Evolutionary conservation across 2,113 vertebrate genomes (phyloP).

Genomic region (Prolemur simus): DNA sequence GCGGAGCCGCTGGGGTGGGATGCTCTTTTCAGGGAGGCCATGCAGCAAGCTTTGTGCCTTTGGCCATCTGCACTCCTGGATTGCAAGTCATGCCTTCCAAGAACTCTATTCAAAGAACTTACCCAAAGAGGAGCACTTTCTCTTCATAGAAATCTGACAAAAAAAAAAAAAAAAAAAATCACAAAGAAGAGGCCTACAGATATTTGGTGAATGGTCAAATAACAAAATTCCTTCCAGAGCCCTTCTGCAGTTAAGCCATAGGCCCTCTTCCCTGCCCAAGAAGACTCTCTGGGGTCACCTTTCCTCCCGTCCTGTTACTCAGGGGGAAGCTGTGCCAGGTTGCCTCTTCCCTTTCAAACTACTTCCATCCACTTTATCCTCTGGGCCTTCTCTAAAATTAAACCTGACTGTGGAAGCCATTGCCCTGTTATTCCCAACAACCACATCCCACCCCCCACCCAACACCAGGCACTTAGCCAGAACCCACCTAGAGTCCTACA

Average conservation of each 20-base stretch:
- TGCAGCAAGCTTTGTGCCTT: not conserved
- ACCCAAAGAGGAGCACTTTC: not conserved
- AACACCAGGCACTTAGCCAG: not conserved
- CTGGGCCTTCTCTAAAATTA: not conserved
- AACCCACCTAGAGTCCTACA: not conserved
- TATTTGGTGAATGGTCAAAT: not conserved
- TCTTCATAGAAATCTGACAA: not conserved
- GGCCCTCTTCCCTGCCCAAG: not conserved
- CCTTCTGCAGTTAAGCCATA: not conserved
- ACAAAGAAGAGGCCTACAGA: not conserved
- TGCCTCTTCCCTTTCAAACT: not conserved
- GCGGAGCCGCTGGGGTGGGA: not conserved
- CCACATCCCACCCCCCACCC: not conserved
- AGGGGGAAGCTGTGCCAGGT: too few relatives aligned
- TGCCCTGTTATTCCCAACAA: not conserved
- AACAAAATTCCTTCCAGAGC: not conserved
- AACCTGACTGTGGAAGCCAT: not conserved
- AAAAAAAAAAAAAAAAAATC: too few relatives aligned
- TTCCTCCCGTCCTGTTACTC: not conserved
- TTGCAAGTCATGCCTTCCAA: not conserved
- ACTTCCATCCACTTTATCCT: not conserved
- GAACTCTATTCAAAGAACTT: not conserved
- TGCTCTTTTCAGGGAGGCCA: not conserved
- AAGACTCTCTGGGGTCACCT: not conserved
- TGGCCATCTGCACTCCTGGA: not conserved